phyloP scores from a whole-genome alignment of 2,797 vertebrate genomes.

The Coccyzus lansbergi region DNA sequence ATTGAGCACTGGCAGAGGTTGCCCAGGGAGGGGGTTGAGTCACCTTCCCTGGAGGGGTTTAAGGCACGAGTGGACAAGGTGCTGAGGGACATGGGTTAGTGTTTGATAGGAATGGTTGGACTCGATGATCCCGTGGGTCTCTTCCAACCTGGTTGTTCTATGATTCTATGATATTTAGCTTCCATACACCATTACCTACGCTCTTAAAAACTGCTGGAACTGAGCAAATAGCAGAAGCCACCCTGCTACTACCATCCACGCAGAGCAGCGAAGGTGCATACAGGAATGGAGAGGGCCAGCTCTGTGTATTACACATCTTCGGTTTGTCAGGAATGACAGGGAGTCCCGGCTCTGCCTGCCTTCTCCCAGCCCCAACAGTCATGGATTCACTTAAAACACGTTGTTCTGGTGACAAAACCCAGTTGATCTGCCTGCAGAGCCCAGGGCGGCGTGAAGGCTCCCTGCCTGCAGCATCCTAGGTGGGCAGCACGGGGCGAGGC shows the following conservation, averaged over 20 bases:
- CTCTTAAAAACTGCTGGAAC: neutral
- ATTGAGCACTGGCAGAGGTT: too few relatives aligned
- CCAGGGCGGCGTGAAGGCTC: neutral
- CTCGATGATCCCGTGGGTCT: too few relatives aligned
- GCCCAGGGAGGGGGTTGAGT: too few relatives aligned
- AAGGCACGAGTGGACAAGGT: too few relatives aligned
- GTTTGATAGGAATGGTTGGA: too few relatives aligned
- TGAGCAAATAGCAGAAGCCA: neutral
- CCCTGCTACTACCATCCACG: neutral
- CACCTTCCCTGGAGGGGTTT: too few relatives aligned
- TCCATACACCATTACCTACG: neutral
- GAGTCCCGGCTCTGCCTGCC: neutral
- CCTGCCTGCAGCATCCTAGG: neutral
- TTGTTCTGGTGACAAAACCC: neutral
- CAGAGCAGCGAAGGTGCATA: neutral
- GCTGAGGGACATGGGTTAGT: too few relatives aligned
- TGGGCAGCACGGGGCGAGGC: neutral
- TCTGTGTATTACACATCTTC: neutral
- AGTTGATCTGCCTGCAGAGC: constrained; percentile 5
- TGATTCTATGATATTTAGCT: too few relatives aligned
- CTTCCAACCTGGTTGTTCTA: too few relatives aligned
- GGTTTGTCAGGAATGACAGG: neutral
- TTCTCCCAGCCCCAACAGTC: neutral
- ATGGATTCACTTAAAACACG: neutral
- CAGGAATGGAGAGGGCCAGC: neutral